Conservation (phyloP, 2,113 vertebrate genomes). For the Otis tarda region DNA sequence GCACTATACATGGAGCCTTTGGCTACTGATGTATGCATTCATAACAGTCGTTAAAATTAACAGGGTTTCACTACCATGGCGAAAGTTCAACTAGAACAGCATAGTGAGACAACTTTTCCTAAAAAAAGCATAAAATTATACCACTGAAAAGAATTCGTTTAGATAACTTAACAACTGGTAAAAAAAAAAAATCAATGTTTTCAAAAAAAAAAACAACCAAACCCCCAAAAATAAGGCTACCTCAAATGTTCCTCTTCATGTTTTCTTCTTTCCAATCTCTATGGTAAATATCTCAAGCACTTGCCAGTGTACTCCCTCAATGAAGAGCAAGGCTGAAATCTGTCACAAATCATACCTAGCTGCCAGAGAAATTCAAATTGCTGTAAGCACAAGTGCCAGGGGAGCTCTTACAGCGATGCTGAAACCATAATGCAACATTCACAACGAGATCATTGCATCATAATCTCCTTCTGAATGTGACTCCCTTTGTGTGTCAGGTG, state of each 20-base stretch:
- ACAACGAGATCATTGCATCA: conserved; percentile 74
- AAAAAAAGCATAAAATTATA: neutral
- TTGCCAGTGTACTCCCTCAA: conserved; percentile 61
- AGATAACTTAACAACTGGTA: neutral
- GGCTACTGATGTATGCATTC: neutral
- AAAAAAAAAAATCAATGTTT: neutral
- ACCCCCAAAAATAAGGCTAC: neutral
- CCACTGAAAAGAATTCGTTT: neutral
- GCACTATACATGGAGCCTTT: neutral
- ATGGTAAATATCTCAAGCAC: conserved; percentile 57
- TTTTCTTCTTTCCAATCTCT: conserved; percentile 43
- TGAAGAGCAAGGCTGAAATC: conserved; percentile 72
- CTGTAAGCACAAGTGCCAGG: conserved; percentile 73
- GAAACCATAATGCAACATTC: conserved; percentile 73
- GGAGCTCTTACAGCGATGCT: conserved; percentile 70
- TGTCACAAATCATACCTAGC: conserved; percentile 77
- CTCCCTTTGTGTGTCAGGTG: conserved; percentile 62
- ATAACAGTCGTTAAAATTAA: conserved; percentile 11
- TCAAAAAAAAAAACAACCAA: neutral
- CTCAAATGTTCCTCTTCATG: neutral
- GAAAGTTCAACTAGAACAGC: neutral
- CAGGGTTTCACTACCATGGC: neutral
- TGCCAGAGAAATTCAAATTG: conserved; percentile 75
- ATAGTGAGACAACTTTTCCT: neutral
- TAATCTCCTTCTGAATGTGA: conserved; percentile 73